Conservation (phyloP, 1,140 invertebrate genomes). For the Heterodera schachtii region DNA sequence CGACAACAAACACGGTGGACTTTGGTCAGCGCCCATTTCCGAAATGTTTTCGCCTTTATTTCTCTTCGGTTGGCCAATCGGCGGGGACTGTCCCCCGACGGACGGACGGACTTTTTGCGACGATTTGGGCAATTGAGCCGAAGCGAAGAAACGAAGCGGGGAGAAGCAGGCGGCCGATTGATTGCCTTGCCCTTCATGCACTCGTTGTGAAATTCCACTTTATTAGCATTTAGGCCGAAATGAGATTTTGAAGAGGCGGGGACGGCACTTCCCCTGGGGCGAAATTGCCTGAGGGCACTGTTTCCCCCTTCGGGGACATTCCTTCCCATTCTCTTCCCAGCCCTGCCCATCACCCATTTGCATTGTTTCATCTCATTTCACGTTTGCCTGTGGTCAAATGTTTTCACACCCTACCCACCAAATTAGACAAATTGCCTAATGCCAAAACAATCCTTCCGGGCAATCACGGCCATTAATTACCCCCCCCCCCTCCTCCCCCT, state of each 20-base stretch:
- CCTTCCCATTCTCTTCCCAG: not conserved
- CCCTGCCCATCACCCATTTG: not conserved
- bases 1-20: not conserved
- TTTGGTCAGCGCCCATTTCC: not conserved
- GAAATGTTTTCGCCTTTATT: not conserved
- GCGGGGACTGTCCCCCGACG: not conserved
- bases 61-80: not conserved
- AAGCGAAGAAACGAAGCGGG: not conserved
- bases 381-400: not conserved
- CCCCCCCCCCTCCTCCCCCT: too few relatives aligned
- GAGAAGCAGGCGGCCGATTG: not conserved
- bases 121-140: conserved; percentile 14
- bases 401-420: conserved; percentile 1
- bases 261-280: not conserved
- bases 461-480: not conserved
- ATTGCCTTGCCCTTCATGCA: not conserved
- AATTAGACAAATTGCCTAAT: not conserved
- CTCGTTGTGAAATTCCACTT: not conserved
- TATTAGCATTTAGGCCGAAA: conserved; percentile 11
- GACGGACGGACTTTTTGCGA: not conserved
- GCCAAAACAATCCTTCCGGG: not conserved
- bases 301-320: not conserved
- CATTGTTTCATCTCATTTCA: not conserved
- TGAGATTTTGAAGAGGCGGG: conserved; percentile 11
- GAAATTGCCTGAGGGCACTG: not conserved